Evolutionary conservation across 2,113 vertebrate genomes (phyloP).

Genomic region (Amia ocellicauda): DNA sequence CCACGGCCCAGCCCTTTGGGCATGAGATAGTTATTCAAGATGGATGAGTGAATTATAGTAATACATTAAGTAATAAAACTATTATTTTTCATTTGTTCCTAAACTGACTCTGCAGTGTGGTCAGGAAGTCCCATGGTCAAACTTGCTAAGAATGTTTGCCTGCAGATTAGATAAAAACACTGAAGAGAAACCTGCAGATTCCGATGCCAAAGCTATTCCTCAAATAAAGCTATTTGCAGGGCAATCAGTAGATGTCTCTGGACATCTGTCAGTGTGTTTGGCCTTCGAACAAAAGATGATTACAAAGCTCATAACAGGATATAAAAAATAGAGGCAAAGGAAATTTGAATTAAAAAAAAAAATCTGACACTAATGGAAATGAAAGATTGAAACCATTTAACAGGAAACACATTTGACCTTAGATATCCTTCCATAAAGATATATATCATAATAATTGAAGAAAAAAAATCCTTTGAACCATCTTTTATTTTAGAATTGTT

Average conservation of each 20-base stretch:
- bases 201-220: not conserved
- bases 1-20: constrained; percentile 1
- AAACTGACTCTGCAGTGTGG: not conserved
- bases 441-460: no score
- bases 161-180: constrained; percentile 27
- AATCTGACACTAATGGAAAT: constrained; percentile 8
- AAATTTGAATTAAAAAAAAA: constrained; percentile 8
- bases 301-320: constrained; percentile 15
- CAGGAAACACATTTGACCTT: constrained; percentile 24
- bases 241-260: not conserved
- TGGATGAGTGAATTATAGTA: constrained; percentile 13
- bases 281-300: constrained; percentile 1
- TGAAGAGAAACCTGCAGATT: constrained; percentile 22
- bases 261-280: constrained; percentile 2
- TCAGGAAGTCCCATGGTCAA: constrained; percentile 36
- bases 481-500: constrained; percentile 6
- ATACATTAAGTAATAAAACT: constrained; percentile 2
- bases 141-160: constrained; percentile 32
- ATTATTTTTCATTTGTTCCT: constrained; percentile 5
- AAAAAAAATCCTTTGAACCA: not conserved
- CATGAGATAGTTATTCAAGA: not conserved
- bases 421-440: constrained; percentile 16
- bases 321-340: constrained; percentile 10
- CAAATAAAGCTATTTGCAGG: not conserved
- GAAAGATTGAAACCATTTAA: constrained; percentile 19